These are phyloP conservation scores for Xanthia icteritia DNA, from an alignment of 2,888 invertebrate genomes.

Conservation along the genomic window DNA sequence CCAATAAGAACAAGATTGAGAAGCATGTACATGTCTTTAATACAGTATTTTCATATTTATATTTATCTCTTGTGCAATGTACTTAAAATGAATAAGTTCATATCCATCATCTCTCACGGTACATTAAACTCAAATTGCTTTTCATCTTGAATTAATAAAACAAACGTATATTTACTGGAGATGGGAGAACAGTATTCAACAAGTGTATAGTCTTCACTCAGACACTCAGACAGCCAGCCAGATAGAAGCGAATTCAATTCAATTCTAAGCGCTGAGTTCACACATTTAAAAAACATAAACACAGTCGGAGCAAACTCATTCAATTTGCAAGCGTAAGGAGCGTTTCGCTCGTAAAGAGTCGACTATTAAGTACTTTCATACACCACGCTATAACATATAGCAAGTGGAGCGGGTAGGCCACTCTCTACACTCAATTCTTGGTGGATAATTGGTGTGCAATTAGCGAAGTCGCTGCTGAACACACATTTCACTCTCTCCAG, in stretches of 20 bases:
- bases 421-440: conserved; percentile 88
- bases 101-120: conserved; percentile 37
- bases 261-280: conserved; percentile 42
- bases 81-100: conserved; percentile 11
- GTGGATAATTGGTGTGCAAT: conserved; percentile 86
- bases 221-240: conserved; percentile 13
- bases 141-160: conserved; percentile 35
- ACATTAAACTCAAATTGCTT: conserved; percentile 50
- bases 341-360: conserved; percentile 79
- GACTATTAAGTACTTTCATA: conserved; percentile 86
- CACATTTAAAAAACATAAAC: conserved; percentile 65
- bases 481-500: conserved; percentile 84
- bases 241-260: conserved; percentile 42
- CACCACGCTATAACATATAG: conserved; percentile 86
- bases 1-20: conserved; percentile 19
- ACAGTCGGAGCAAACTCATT: conserved; percentile 67
- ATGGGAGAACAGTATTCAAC: conserved; percentile 32
- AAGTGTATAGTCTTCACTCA: conserved; percentile 22
- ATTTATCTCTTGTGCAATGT: conserved; percentile 6
- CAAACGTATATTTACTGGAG: conserved; percentile 31
- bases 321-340: conserved; percentile 72
- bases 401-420: conserved; percentile 89
- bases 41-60: conserved; percentile 36
- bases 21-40: conserved; percentile 8
- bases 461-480: conserved; percentile 79